phyloP scores from a whole-genome alignment of 2,888 invertebrate species.

The Rhamnusium bicolor region DNA sequence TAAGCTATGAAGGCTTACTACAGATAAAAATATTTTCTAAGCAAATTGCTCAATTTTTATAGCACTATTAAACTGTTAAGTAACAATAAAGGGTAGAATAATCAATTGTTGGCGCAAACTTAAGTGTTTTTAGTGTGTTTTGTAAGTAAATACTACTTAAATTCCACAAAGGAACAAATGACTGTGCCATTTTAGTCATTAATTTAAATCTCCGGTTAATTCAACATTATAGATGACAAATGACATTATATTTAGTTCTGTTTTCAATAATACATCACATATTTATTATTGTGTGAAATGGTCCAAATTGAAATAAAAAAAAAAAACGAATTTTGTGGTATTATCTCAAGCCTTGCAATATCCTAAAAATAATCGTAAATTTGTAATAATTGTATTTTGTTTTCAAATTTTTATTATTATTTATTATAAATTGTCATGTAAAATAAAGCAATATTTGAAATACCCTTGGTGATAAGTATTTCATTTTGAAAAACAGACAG shows the following conservation, averaged over 20 bases:
- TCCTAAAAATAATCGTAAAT: too few species aligned
- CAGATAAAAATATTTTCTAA: constrained; percentile 25
- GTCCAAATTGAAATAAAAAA: background rate
- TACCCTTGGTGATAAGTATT: background rate
- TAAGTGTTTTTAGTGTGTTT: constrained; percentile 1
- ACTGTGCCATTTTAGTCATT: constrained; percentile 28
- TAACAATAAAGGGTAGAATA: constrained; percentile 14
- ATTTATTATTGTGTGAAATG: background rate
- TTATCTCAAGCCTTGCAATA: too few species aligned
- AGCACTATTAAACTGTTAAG: constrained; percentile 11
- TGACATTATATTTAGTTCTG: too few species aligned
- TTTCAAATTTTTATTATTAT: background rate
- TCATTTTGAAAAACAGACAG: background rate
- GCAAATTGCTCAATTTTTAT: constrained; percentile 35
- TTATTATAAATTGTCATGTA: background rate
- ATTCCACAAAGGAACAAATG: constrained; percentile 6
- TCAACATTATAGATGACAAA: background rate
- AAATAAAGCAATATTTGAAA: background rate
- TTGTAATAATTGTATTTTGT: too few species aligned
- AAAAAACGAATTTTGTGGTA: too few species aligned
- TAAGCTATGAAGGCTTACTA: constrained; percentile 5
- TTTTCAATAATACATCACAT: background rate
- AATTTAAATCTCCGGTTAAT: background rate
- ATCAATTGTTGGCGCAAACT: constrained; percentile 12
- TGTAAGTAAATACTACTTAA: constrained; percentile 22